Percentiles rank a stretch among this genome's conserved stretches.
These are phyloP conservation scores for Pygmarrhopalites habei DNA, from an alignment of 1,140 invertebrate genomes.

Conservation along the genomic window DNA sequence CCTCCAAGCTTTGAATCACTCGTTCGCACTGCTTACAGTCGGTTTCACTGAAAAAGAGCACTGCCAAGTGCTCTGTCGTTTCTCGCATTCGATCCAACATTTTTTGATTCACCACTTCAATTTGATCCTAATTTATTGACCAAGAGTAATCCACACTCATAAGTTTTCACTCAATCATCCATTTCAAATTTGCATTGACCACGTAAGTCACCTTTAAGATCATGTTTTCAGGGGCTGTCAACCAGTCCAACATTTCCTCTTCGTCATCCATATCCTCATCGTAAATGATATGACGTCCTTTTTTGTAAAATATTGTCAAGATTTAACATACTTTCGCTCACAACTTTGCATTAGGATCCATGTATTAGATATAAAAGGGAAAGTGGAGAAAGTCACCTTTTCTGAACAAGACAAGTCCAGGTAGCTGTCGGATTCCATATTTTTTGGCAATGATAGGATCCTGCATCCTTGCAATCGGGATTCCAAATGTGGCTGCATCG, in stretches of 20 bases:
- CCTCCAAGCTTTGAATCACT: conserved; percentile 79
- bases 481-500: conserved; percentile 82
- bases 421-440: conserved; percentile 28
- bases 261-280: conserved; percentile 48
- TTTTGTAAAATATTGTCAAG: too few relatives aligned
- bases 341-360: too few relatives aligned
- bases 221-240: conserved; percentile 90
- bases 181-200: too few relatives aligned
- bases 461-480: conserved; percentile 80
- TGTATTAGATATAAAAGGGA: not conserved
- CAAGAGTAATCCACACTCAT: too few relatives aligned
- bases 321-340: too few relatives aligned
- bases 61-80: conserved; percentile 83
- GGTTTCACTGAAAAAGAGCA: conserved; percentile 82
- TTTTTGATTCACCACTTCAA: conserved; percentile 84
- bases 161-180: too few relatives aligned
- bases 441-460: conserved; percentile 87
- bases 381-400: too few relatives aligned
- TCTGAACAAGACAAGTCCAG: conserved; percentile 34
- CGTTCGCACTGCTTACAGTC: conserved; percentile 88
- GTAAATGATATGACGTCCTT: conserved; percentile 37
- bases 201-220: conserved; percentile 64
- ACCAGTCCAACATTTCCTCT: conserved; percentile 86
- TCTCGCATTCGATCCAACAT: conserved; percentile 89
- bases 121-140: too few relatives aligned